phyloP scores from a whole-genome alignment of 2,888 invertebrate genomes.

The Glaucopsyche alexis region DNA sequence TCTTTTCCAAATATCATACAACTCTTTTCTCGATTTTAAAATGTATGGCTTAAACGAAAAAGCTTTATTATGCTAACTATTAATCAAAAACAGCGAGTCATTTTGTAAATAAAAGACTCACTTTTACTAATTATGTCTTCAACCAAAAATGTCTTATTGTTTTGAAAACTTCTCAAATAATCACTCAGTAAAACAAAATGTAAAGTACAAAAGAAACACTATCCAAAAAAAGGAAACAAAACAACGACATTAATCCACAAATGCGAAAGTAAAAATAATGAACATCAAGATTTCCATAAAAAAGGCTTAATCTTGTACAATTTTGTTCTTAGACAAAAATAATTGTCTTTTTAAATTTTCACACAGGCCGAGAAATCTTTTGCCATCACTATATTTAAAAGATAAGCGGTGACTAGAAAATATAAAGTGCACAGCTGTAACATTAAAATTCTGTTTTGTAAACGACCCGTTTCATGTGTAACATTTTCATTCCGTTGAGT shows the following conservation, averaged over 20 bases:
- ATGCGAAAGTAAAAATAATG: not conserved
- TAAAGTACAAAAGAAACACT: constrained; percentile 23
- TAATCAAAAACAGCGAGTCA: constrained; percentile 15
- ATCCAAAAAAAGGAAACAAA: not conserved
- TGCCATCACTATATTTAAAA: not conserved
- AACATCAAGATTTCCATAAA: not conserved
- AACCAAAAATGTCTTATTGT: constrained; percentile 27
- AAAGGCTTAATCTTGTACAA: not conserved
- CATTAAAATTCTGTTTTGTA: not conserved
- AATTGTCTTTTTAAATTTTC: not conserved
- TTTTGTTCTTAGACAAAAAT: not conserved
- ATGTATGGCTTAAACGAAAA: not conserved
- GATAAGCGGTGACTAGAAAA: not conserved
- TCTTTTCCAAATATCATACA: constrained; percentile 12
- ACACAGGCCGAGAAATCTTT: not conserved
- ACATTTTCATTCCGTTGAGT: constrained; percentile 4
- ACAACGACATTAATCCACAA: constrained; percentile 8
- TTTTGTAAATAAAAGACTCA: constrained; percentile 26
- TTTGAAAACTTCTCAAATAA: constrained; percentile 14
- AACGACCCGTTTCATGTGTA: not conserved
- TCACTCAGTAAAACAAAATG: constrained; percentile 19
- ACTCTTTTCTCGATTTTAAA: not conserved
- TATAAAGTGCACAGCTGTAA: not conserved
- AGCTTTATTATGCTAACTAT: constrained; percentile 10
- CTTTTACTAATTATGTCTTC: constrained; percentile 13